Evolutionary conservation across 2,113 vertebrate genomes (phyloP).

Genomic region (Stomatorhinus ivindoensis): DNA sequence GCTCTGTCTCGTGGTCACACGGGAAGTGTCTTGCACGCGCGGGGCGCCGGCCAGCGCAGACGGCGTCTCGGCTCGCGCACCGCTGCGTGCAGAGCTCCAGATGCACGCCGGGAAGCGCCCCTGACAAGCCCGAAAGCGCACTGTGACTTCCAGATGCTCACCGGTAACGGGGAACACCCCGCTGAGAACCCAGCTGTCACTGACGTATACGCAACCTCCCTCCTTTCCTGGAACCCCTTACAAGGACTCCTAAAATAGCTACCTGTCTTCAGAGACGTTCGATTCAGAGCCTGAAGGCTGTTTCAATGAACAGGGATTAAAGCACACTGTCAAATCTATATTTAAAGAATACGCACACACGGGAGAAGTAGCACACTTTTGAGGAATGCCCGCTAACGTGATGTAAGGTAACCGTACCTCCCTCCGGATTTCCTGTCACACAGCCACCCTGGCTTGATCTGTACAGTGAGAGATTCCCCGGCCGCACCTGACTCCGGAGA

Average conservation of each 20-base stretch:
- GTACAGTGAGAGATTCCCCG: neutral
- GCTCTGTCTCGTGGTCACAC: neutral
- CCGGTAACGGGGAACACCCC: neutral
- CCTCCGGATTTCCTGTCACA: neutral
- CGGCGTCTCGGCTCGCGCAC: neutral
- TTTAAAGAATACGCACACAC: neutral
- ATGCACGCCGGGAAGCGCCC: neutral
- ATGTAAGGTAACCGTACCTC: neutral
- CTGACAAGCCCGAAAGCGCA: neutral
- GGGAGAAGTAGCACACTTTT: neutral
- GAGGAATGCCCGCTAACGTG: neutral
- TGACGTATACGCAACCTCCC: neutral
- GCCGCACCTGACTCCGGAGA: neutral
- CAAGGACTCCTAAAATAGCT: neutral
- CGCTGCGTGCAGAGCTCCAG: neutral
- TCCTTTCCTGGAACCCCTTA: neutral
- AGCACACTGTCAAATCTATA: neutral
- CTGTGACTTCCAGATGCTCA: conserved; percentile 3
- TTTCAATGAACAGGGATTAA: neutral
- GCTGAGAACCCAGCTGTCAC: neutral
- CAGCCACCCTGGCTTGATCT: neutral
- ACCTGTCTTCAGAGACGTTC: neutral
- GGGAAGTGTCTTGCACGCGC: neutral
- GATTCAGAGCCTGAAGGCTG: neutral
- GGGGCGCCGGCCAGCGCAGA: neutral